Base-by-base conservation (phyloP, 2,888 invertebrate species). In the Erebia palarica region DNA sequence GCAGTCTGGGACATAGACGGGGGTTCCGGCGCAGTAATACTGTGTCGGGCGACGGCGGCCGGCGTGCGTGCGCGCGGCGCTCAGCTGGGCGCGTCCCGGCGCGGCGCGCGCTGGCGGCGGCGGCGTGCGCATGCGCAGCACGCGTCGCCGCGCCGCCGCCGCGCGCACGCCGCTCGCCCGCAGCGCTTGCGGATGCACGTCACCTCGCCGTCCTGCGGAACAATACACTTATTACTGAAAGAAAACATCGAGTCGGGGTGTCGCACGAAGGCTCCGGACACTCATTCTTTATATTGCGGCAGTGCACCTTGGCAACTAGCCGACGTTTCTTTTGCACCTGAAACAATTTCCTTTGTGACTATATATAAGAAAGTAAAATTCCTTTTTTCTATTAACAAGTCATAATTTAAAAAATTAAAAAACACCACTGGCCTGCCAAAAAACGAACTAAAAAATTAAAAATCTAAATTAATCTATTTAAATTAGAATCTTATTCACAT, bases 231-330 rank as follows among this genome's bases (percentile, higher is more conserved):
- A 55, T 3, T 3, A 16, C 18, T 16, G 55, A 55, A 18, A 18
- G 10, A 18, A 9, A 55, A 9, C 5, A 1, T 47, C 13, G 27
- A 27, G 97, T 96, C 0, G 98, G 98, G 79, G 97, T 96, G 75
- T 96, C 96, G 88, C 98, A 98, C 18, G 95, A 95, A 18, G 97
- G 96, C 81, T 97, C 96, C 9, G 98, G 98, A 84, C 98, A 98
- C 84, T 98, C 97, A 84, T 96, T 96, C 91, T 98, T 98, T 77
- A 98, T 97, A 86, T 98, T 98, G 78, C 96, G 95, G 88, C 98
- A 98, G 79, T 97, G 96, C 42, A 98, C 97, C 83, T 96, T 95
- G n/a, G 98, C 98, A 73, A 97, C 96, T 79, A 98, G 96, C 75
- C 97, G 94, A 53, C 97, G 94, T 86, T 98, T 98, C 90, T 97